A percentile compares a stretch with the other conserved stretches of the same genome.
phyloP scores from a whole-genome alignment of 2,797 vertebrate species.

The Sparidentex hasta region DNA sequence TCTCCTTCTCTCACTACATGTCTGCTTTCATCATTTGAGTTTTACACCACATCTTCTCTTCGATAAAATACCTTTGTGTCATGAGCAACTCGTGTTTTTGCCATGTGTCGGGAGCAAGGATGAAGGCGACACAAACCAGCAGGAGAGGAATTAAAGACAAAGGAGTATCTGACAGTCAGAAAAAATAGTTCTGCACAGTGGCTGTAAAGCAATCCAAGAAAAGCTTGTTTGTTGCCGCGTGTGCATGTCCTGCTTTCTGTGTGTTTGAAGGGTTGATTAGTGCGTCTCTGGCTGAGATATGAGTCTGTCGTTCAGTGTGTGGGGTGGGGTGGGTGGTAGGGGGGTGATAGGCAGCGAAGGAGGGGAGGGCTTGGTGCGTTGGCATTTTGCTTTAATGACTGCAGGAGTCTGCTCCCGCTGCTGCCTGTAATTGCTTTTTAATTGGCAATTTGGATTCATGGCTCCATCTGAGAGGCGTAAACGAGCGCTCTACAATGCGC shows the following conservation, averaged over 20 bases:
- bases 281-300: slow-evolving; percentile 63
- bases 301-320: slow-evolving; percentile 62
- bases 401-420: slow-evolving; percentile 83
- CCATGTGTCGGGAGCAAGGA: background rate
- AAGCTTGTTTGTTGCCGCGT: slow-evolving; percentile 45
- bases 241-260: slow-evolving; percentile 43
- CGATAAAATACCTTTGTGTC: background rate
- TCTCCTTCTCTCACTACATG: background rate
- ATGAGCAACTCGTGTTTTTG: slow-evolving; percentile 14
- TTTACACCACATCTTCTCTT: background rate
- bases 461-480: slow-evolving; percentile 85
- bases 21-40: slow-evolving; percentile 32
- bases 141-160: slow-evolving; percentile 1
- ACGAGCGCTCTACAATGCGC: slow-evolving; percentile 77
- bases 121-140: background rate
- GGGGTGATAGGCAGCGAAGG: slow-evolving; percentile 51
- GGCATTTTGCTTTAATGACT: slow-evolving; percentile 86
- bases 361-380: slow-evolving; percentile 71
- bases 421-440: slow-evolving; percentile 89
- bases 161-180: slow-evolving; percentile 1
- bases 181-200: slow-evolving; percentile 36
- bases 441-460: slow-evolving; percentile 88
- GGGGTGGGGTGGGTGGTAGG: slow-evolving; percentile 56
- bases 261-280: slow-evolving; percentile 63
- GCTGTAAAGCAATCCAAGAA: slow-evolving; percentile 37